Evolutionary conservation across 2,888 invertebrate genomes (phyloP).

Genomic region (Netelia inedita): DNA sequence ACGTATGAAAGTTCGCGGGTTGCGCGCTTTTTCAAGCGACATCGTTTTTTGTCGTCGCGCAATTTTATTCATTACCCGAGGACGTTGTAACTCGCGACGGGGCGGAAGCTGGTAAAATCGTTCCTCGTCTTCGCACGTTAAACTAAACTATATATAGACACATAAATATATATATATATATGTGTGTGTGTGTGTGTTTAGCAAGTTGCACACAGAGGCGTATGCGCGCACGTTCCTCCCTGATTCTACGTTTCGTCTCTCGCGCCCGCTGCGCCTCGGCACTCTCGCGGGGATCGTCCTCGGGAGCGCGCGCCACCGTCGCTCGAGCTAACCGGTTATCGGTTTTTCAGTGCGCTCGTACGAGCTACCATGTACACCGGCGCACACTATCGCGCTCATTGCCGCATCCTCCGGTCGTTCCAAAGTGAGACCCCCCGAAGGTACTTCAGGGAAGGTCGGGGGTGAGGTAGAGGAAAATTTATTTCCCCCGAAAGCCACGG

Average conservation of each 20-base stretch:
- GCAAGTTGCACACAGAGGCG: conserved; percentile 35
- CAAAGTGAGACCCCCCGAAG: conserved; percentile 15
- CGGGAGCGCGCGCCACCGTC: conserved; percentile 34
- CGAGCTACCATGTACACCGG: not conserved
- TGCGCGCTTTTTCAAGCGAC: conserved; percentile 14
- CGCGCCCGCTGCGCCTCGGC: conserved; percentile 31
- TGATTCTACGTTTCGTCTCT: conserved; percentile 51
- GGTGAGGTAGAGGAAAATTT: conserved; percentile 64
- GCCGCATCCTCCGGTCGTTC: not conserved
- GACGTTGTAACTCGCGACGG: not conserved
- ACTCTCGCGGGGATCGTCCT: conserved; percentile 25
- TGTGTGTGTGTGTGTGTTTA: not conserved
- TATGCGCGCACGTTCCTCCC: conserved; percentile 23
- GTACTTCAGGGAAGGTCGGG: not conserved
- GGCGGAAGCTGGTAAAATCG: conserved; percentile 6
- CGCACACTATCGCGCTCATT: too few species aligned
- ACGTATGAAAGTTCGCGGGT: conserved; percentile 30
- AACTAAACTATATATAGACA: not conserved
- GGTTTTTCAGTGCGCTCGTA: conserved; percentile 48
- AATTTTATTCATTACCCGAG: conserved; percentile 55
- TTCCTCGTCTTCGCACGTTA: conserved; percentile 5
- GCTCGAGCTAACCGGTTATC: conserved; percentile 60
- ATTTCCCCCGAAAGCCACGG: conserved; percentile 64
- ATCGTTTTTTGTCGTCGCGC: conserved; percentile 24
- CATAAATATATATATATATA: not conserved